Base-by-base conservation (phyloP, 2,113 vertebrate genomes). In the Steatornis caripensis region DNA sequence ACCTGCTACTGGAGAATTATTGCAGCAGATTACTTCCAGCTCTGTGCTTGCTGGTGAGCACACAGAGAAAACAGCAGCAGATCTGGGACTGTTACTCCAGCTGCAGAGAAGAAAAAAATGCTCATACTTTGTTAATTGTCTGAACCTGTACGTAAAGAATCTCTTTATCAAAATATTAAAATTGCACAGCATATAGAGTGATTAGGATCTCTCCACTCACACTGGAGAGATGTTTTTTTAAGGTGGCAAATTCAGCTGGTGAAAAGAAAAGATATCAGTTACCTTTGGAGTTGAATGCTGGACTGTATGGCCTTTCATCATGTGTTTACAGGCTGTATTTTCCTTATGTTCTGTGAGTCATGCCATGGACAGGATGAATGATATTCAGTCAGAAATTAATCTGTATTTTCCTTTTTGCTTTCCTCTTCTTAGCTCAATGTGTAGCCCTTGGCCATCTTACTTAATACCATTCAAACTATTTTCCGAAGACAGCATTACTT, bases 121-220 rank as follows among this genome's bases (percentile, higher is more conserved):
- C 6, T 75, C 24, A 39, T 3, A 32, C 4, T 32, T 15, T 60
- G 11, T 34, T 79, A 37, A 20, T 37, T 10, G 61, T 72, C 30
- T 34, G 34, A 64, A 51, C 18, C 13, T 34, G 15, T 39, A 60
- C 8, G 46, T 39, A 69, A 79, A 54, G 4, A 1, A 6, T 23
- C 12, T 55, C 16, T 70, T 53, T 54, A 60, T 54, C 22, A 72
- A 77, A 72, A 51, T n/a, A 30, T 22, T 62, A 16, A 15, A 80
- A 64, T 2, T 14, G 4, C 4, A 26, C 3, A 34, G 15, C 11
- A 12, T 24, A 21, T 5, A 71, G 4, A 46, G 10, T 0, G 0
- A 46, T n/a, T 64, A 23, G 1, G 4, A 9, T 72, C 8, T 64
- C 29, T 49, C 1, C 4, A 6, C 9, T 64, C 14, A 71, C 27